Conservation (phyloP, 2,888 invertebrate species). For the Panopea generosa region DNA sequence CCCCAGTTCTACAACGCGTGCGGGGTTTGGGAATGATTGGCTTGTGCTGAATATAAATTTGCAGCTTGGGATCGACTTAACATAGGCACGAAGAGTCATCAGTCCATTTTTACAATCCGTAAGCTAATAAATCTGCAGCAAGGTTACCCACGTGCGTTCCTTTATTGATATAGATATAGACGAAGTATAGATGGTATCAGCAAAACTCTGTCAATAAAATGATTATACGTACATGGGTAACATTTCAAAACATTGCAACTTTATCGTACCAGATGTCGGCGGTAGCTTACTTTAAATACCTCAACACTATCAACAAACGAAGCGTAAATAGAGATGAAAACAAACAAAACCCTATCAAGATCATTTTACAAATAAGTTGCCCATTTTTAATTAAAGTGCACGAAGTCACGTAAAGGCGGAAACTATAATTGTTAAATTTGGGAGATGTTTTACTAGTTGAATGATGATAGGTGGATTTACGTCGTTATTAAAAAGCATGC, state of each 20-base stretch:
- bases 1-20: too few species aligned
- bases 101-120: too few species aligned
- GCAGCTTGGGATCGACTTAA: too few species aligned
- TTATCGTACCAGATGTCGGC: constrained; percentile 42
- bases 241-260: constrained; percentile 54
- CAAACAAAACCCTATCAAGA: constrained; percentile 48
- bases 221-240: constrained; percentile 24
- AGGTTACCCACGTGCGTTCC: too few species aligned
- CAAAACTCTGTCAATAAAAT: not conserved
- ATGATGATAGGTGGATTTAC: constrained; percentile 26
- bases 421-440: constrained; percentile 17
- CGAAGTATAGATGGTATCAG: not conserved
- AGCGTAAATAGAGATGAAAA: constrained; percentile 45
- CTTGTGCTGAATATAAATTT: too few species aligned
- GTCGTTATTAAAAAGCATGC: constrained; percentile 37
- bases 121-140: too few species aligned
- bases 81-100: too few species aligned
- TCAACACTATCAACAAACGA: constrained; percentile 44
- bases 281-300: constrained; percentile 33
- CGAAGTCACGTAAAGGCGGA: constrained; percentile 39
- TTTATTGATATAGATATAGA: constrained; percentile 2
- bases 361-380: constrained; percentile 36
- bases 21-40: too few species aligned
- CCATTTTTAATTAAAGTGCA: constrained; percentile 34
- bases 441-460: constrained; percentile 28